phyloP scores from a whole-genome alignment of 2,888 invertebrate species.

The Limenitis arthemis region DNA sequence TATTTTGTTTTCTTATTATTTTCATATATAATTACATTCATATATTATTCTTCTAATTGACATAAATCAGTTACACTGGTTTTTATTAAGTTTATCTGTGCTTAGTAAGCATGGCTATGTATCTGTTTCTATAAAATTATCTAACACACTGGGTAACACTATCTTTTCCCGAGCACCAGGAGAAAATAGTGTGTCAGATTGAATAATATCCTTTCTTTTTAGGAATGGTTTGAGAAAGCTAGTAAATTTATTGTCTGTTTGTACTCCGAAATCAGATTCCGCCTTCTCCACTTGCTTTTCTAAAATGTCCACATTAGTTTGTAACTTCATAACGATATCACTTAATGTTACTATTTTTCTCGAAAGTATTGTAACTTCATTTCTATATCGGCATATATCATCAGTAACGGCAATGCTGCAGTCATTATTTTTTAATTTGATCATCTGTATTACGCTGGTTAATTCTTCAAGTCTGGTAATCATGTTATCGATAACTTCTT shows the following conservation, averaged over 20 bases:
- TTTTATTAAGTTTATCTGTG: no score
- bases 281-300: slow-evolving; percentile 74
- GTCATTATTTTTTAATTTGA: slow-evolving; percentile 62
- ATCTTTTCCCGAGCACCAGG: slow-evolving; percentile 27
- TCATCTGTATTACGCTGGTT: slow-evolving; percentile 73
- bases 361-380: slow-evolving; percentile 66
- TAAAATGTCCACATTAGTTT: slow-evolving; percentile 63
- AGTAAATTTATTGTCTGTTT: slow-evolving; percentile 70
- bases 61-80: no score
- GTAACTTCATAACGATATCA: slow-evolving; percentile 64
- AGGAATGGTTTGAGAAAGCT: slow-evolving; percentile 74
- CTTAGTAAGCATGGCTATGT: slow-evolving; percentile 7
- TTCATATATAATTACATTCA: no score
- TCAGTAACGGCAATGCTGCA: slow-evolving; percentile 60
- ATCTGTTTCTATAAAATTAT: slow-evolving; percentile 42
- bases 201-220: slow-evolving; percentile 39
- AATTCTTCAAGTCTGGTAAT: slow-evolving; percentile 76
- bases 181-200: slow-evolving; percentile 18
- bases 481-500: slow-evolving; percentile 77
- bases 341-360: slow-evolving; percentile 70
- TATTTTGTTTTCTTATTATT: no score
- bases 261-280: slow-evolving; percentile 71
- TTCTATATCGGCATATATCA: slow-evolving; percentile 65
- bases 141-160: slow-evolving; percentile 43
- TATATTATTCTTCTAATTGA: no score